Evolutionary conservation across 1,140 invertebrate genomes (phyloP), one percentile per base, ranked within the genome.

Genomic region (Scaptomyza hsui): DNA sequence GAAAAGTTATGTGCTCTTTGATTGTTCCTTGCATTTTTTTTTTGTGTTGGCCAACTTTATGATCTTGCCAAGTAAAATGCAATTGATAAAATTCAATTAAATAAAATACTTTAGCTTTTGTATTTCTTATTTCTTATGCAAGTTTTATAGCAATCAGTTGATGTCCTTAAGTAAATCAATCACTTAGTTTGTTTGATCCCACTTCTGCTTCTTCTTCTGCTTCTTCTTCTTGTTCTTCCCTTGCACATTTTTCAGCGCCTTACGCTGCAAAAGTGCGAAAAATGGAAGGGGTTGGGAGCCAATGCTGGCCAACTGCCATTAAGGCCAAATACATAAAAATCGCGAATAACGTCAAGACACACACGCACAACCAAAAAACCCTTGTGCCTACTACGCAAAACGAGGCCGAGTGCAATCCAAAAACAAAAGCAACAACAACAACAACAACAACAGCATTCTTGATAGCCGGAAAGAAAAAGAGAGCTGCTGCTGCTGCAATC

Each of bases 401-500:
- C 12, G 26, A 16, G 64, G 41, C 41, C 55, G 21, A 47, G 16
- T 70, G 24, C 32, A 49, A 21, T 32, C n/a, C n/a, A n/a, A n/a
- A n/a, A n/a, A n/a, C n/a, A 37, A 41, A 35, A 18, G 18, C 29
- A 41, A 32, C 56, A 79, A 45, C 59, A 32, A 10, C 37, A 60
- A 21, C 57, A 32, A 12, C 35, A 26, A 35, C 29, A 51, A 51
- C 61, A 57, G 51, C 47, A 29, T 59, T 53, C 62, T 65, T 48
- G 3, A 12, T 52, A n/a, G n/a, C 35, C 45, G 19, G 26, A 56
- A 37, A 78, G 78, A 83, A 85, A 79, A 80, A 79, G 80, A 79
- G 75, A 60, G 62, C 59, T 60, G 64, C 13, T 44, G 53, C 53
- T 32, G 55, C 32, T 44, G 56, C 55, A 42, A 65, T 49, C 32